Evolutionary conservation across 1,140 invertebrate genomes (phyloP).

Genomic region (Maniola jurtina): DNA sequence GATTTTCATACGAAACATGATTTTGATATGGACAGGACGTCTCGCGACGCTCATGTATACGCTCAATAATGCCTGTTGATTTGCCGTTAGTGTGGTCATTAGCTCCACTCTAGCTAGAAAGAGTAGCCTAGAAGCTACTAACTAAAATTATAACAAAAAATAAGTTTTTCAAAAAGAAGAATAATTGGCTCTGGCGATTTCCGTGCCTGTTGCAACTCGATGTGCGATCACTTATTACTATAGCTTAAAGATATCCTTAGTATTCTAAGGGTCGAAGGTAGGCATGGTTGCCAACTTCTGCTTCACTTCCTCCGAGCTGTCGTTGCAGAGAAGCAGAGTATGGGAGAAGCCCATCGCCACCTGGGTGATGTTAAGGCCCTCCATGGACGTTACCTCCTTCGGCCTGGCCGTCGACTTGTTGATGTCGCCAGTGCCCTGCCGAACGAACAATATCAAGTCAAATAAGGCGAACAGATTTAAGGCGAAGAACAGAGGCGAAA

Average conservation of each 20-base stretch:
- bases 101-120: too few relatives aligned
- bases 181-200: not conserved
- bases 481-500: too few relatives aligned
- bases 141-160: too few relatives aligned
- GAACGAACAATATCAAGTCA: slow-evolving; percentile 18
- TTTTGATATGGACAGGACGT: too few relatives aligned
- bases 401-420: slow-evolving; percentile 92
- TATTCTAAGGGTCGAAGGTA: slow-evolving; percentile 61
- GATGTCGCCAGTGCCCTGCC: slow-evolving; percentile 91
- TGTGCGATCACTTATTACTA: not conserved
- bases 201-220: not conserved
- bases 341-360: slow-evolving; percentile 92
- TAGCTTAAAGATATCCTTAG: not conserved
- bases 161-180: too few relatives aligned
- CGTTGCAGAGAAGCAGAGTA: slow-evolving; percentile 83
- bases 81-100: too few relatives aligned
- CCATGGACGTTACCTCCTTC: slow-evolving; percentile 92
- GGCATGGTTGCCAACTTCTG: slow-evolving; percentile 75
- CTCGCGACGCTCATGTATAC: too few relatives aligned
- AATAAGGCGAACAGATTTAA: too few relatives aligned
- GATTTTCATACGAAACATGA: too few relatives aligned
- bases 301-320: slow-evolving; percentile 74
- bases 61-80: too few relatives aligned
- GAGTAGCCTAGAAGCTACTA: too few relatives aligned
- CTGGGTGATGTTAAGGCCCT: slow-evolving; percentile 88